Conservation (phyloP, 2,888 invertebrate species). For the Synanthedon vespiformis region DNA sequence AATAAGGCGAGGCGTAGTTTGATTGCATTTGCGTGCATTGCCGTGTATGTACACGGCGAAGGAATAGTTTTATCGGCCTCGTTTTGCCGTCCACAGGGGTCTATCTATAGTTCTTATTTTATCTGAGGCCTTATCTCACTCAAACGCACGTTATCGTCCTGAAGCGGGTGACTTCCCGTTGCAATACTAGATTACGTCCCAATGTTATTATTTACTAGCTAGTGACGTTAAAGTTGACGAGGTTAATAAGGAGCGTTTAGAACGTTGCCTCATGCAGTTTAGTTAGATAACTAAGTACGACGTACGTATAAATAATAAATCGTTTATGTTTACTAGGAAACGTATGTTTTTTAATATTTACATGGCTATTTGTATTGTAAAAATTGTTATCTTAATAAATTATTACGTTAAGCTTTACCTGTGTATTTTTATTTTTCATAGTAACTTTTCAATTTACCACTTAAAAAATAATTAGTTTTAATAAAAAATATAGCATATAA, state of each 20-base stretch:
- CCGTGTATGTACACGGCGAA: too few relatives aligned
- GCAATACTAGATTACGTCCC: conserved; percentile 70
- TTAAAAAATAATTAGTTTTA: too few relatives aligned
- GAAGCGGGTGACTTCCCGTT: conserved; percentile 45
- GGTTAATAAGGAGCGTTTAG: conserved; percentile 61
- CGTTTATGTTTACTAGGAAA: conserved; percentile 48
- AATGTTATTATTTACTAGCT: conserved; percentile 33
- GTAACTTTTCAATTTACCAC: background rate
- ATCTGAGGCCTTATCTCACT: background rate
- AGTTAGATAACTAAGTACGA: conserved; percentile 20
- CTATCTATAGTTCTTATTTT: too few relatives aligned
- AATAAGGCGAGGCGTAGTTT: too few relatives aligned
- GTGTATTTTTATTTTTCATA: background rate
- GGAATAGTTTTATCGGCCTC: too few relatives aligned
- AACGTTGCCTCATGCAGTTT: conserved; percentile 53
- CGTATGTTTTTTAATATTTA: conserved; percentile 65
- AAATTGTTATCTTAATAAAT: conserved; percentile 64
- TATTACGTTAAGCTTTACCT: conserved; percentile 51
- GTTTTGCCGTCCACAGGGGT: too few relatives aligned
- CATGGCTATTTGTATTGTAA: conserved; percentile 53
- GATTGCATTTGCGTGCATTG: too few relatives aligned
- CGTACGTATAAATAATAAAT: conserved; percentile 25
- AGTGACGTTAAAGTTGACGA: conserved; percentile 40
- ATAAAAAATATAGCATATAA: too few relatives aligned
- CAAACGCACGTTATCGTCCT: conserved; percentile 45